A percentile compares a stretch with the other conserved stretches of the same genome.
Evolutionary conservation across 2,888 invertebrate genomes (phyloP).

Genomic region (Uropetala carovei): DNA sequence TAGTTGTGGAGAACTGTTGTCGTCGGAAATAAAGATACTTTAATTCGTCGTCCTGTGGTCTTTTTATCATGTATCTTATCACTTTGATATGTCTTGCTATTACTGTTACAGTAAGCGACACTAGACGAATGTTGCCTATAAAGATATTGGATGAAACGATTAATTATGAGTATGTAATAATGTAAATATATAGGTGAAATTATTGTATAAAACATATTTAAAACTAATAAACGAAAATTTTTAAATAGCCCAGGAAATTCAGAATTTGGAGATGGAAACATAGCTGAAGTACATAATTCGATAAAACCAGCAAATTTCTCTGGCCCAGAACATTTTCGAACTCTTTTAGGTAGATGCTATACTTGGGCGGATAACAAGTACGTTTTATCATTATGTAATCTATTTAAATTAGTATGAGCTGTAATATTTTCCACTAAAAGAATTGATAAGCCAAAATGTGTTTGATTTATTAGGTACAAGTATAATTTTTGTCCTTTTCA

Average conservation of each 20-base stretch:
- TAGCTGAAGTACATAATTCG: slow-evolving; percentile 24
- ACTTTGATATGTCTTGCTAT: not conserved
- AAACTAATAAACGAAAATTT: not conserved
- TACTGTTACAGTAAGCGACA: not conserved
- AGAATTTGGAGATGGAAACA: slow-evolving; percentile 49
- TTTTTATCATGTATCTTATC: not conserved
- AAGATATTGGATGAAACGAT: slow-evolving; percentile 63
- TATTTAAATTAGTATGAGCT: not conserved
- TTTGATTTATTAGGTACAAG: slow-evolving; percentile 51
- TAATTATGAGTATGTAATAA: slow-evolving; percentile 55
- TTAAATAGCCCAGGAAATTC: slow-evolving; percentile 45
- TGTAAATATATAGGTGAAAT: not conserved
- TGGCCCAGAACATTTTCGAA: slow-evolving; percentile 60
- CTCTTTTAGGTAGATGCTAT: slow-evolving; percentile 53
- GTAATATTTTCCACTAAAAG: not conserved
- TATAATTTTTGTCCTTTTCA: slow-evolving; percentile 66
- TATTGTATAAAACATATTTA: not conserved
- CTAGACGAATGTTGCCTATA: slow-evolving; percentile 40
- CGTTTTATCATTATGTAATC: not conserved
- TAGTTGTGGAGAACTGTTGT: too few relatives aligned
- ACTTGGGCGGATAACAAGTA: slow-evolving; percentile 62
- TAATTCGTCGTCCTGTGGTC: too few relatives aligned
- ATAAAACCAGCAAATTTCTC: slow-evolving; percentile 65
- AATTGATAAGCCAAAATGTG: not conserved
- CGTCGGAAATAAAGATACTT: too few relatives aligned